These are phyloP conservation scores for Nestor notabilis DNA, from an alignment of 2,113 vertebrate species.

Conservation along the genomic window DNA sequence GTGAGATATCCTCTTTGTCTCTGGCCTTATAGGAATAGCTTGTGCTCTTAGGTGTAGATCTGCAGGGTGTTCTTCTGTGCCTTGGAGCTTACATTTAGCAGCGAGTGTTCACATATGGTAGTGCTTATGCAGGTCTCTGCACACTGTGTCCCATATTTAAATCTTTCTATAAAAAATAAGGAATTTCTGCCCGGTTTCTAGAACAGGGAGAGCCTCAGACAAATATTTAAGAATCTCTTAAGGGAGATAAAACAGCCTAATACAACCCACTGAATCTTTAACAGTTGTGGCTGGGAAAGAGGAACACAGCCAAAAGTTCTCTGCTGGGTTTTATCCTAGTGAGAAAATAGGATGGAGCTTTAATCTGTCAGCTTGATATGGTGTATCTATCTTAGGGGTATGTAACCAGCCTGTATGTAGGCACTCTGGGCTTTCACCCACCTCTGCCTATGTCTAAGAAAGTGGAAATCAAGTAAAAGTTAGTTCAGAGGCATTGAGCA, in stretches of 20 bases:
- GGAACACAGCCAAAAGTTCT: neutral
- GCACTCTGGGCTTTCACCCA: neutral
- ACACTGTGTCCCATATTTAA: neutral
- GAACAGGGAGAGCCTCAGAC: neutral
- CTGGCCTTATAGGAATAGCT: neutral
- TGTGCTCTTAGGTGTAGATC: neutral
- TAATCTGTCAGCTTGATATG: neutral
- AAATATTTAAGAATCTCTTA: neutral
- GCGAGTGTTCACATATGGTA: neutral
- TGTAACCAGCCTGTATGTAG: neutral
- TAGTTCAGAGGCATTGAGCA: neutral
- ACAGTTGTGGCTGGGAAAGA: neutral
- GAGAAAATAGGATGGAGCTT: neutral
- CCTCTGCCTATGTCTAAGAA: neutral
- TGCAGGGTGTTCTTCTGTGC: neutral
- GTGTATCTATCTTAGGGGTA: neutral
- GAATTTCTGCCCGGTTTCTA: neutral
- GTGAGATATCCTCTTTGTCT: neutral
- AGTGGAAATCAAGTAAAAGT: neutral
- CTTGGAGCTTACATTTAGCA: neutral
- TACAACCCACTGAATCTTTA: neutral
- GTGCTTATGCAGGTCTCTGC: neutral
- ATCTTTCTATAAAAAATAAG: neutral
- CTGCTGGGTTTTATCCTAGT: neutral
- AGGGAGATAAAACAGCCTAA: neutral